Conservation (phyloP, 2,113 vertebrate genomes). For the Ptilonorhynchus violaceus region DNA sequence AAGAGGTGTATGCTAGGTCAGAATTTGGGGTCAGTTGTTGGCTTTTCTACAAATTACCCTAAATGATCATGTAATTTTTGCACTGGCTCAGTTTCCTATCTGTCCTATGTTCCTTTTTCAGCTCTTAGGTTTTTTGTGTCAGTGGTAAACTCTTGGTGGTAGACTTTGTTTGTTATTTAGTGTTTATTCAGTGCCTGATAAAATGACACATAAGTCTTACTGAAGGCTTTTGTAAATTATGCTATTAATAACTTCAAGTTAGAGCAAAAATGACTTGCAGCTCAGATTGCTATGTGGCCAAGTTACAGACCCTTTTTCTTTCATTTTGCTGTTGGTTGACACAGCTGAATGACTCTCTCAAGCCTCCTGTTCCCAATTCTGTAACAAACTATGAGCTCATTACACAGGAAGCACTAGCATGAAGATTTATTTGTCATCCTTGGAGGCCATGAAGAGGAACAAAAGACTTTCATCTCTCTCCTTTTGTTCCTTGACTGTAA, state of each 20-base stretch:
- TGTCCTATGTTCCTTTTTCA: background rate
- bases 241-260: background rate
- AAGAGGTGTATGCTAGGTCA: background rate
- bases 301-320: background rate
- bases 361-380: background rate
- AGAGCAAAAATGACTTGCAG: background rate
- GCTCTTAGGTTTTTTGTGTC: background rate
- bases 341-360: background rate
- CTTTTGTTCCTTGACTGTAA: background rate
- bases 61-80: background rate
- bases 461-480: background rate
- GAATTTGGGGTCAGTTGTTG: background rate
- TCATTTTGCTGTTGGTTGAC: background rate
- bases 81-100: background rate
- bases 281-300: background rate
- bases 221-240: slow-evolving; percentile 14
- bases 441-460: slow-evolving; percentile 7
- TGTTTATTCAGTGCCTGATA: background rate
- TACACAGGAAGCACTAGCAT: background rate
- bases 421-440: slow-evolving; percentile 20
- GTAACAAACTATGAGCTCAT: background rate
- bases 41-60: background rate
- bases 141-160: background rate
- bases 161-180: background rate
- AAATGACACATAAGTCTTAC: background rate